Base-by-base conservation (phyloP, 2,888 invertebrate species). In the Lamellibrachia columna region DNA sequence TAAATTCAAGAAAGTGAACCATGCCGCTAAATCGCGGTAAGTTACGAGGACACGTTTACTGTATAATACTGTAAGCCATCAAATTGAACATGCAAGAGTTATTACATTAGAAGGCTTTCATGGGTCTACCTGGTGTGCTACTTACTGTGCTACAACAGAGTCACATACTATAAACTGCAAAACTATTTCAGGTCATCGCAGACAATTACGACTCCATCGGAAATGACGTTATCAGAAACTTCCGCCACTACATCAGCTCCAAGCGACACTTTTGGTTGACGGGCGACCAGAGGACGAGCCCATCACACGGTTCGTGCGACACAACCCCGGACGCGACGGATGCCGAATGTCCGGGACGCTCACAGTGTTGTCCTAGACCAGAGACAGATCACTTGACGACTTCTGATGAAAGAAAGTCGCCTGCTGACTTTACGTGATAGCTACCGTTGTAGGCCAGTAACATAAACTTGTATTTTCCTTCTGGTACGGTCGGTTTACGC, bases 141-240 rank as follows among this genome's bases (percentile, higher is more conserved):
- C 22, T 15, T 11, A 75, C 75, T 6, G 22, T 15, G n/a, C 58
- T 58, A 58, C 40, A 58, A 8, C 8, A 15, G 22, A 75, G 6
- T n/a, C 15, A 75, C 15, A 75, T 15, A 75, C 75, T 22, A 1
- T 40, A 11, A 75, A 75, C 22, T 75, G 1, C 75, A 93, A 90
- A 90, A 91, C 90, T 60, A 11, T 93, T 94, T 11, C 93, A 96
- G 96, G 95, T 96, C 28, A 95, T 96, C 94, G 95, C 95, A 52
- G 96, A 96, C 92, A 94, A 95, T 1, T 96, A 96, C 92, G 95
- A 95, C 93, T 96, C 96, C 0, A 93, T 96, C 40, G 96, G 96
- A 40, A 96, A 95, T 92, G 94, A 95, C 11, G 95, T 96, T 2
- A 94, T 96, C 52, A 95, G 96, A 52, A 95, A 96, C 91, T 96